phyloP scores from a whole-genome alignment of 1,140 invertebrate genomes.

The Radopholus similis region DNA sequence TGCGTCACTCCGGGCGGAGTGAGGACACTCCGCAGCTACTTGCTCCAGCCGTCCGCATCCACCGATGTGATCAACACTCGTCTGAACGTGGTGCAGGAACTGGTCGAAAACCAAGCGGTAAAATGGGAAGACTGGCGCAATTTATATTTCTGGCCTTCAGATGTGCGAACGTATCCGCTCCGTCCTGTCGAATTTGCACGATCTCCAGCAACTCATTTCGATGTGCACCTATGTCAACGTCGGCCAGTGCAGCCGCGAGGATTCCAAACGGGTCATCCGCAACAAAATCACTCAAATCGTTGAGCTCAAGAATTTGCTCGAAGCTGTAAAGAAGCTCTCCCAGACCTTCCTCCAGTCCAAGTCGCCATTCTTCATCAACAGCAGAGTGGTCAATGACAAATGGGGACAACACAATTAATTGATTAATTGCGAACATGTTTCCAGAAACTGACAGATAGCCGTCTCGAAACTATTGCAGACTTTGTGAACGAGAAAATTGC shows the following conservation, averaged over 20 bases:
- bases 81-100: conserved; percentile 42
- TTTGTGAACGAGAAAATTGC: conserved; percentile 36
- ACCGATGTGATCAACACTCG: conserved; percentile 22
- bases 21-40: conserved; percentile 69
- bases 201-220: conserved; percentile 40
- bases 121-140: no score
- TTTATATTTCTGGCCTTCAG: conserved; percentile 22
- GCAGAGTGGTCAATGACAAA: conserved; percentile 7
- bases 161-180: conserved; percentile 30
- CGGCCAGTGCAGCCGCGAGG: conserved; percentile 9
- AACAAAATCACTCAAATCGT: conserved; percentile 37
- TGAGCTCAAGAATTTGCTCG: conserved; percentile 24
- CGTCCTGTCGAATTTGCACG: conserved; percentile 24
- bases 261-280: conserved; percentile 26
- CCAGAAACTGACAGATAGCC: conserved; percentile 30
- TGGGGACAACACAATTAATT: background rate
- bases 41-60: conserved; percentile 39
- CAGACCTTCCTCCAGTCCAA: conserved; percentile 10
- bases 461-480: conserved; percentile 21
- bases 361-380: conserved; percentile 24
- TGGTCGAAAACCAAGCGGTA: conserved; percentile 40
- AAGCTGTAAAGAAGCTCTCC: background rate
- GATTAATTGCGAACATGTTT: background rate
- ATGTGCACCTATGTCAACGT: conserved; percentile 28
- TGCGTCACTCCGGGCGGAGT: conserved; percentile 75